Percentiles rank a stretch among this genome's conserved stretches.
These are phyloP conservation scores for Torymus auratus DNA, from an alignment of 2,888 invertebrate species.

Conservation along the genomic window DNA sequence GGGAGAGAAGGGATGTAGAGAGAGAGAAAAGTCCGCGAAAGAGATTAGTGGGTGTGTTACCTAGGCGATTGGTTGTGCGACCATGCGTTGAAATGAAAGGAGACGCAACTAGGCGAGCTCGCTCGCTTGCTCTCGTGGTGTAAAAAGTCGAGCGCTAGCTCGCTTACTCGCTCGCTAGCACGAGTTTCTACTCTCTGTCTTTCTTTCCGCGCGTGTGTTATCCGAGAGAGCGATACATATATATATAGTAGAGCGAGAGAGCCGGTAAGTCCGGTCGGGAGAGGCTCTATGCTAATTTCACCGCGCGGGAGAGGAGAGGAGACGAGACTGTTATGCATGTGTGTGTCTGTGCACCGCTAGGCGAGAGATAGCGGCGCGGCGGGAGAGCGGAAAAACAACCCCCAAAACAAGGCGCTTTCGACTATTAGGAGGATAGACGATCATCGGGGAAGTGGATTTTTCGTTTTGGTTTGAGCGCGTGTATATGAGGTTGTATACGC, in stretches of 20 bases:
- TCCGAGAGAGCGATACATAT: conserved; percentile 20
- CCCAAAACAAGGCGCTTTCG: no score
- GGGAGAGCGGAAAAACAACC: no score
- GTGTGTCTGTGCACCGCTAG: no score
- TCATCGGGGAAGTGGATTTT: no score
- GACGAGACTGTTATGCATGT: no score
- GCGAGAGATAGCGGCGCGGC: no score
- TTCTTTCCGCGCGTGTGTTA: conserved; percentile 1
- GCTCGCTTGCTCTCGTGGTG: background rate
- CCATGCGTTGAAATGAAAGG: conserved; percentile 75
- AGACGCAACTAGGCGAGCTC: conserved; percentile 67
- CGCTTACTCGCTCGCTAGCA: conserved; percentile 29
- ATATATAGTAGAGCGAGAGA: conserved; percentile 30
- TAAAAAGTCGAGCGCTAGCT: conserved; percentile 51
- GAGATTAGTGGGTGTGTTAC: conserved; percentile 74
- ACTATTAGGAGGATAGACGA: no score
- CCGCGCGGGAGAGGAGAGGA: background rate
- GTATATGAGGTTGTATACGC: no score
- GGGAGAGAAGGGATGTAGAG: conserved; percentile 11
- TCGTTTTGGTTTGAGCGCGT: no score
- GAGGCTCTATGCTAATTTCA: conserved; percentile 51
- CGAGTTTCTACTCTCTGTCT: conserved; percentile 5
- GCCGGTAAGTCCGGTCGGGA: conserved; percentile 47
- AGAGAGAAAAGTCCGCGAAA: conserved; percentile 52
- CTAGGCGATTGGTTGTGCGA: conserved; percentile 66